A percentile compares a stretch with the other conserved stretches of the same genome.
Evolutionary conservation across 2,888 invertebrate genomes (phyloP).

Genomic region (Calameuta idolon): DNA sequence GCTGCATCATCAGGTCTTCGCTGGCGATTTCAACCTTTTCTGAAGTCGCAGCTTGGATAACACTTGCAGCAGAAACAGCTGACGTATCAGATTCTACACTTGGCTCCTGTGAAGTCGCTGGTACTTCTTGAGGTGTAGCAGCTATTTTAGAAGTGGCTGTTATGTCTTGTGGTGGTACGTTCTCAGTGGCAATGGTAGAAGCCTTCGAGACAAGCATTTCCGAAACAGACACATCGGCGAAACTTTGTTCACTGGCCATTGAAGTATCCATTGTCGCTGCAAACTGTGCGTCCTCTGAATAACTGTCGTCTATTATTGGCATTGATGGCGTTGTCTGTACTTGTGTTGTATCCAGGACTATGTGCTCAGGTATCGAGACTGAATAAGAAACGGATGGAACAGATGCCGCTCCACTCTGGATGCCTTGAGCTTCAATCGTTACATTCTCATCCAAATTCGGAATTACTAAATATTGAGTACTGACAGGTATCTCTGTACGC

Average conservation of each 20-base stretch:
- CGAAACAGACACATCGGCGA: conserved; percentile 46
- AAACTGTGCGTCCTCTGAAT: conserved; percentile 46
- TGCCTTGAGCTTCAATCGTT: conserved; percentile 36
- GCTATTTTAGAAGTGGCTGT: conserved; percentile 34
- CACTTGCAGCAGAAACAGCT: background rate
- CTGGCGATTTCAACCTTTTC: conserved; percentile 32
- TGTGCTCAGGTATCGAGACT: conserved; percentile 54
- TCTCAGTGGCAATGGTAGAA: conserved; percentile 26
- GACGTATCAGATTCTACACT: conserved; percentile 12
- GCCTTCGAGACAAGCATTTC: conserved; percentile 52
- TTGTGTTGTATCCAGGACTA: conserved; percentile 44
- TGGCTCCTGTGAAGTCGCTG: conserved; percentile 29
- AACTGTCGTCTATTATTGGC: conserved; percentile 63
- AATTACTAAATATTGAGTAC: conserved; percentile 51
- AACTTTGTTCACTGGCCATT: conserved; percentile 39
- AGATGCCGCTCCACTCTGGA: conserved; percentile 35
- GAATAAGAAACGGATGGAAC: conserved; percentile 49
- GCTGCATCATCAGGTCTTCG: conserved; percentile 31
- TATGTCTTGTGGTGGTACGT: conserved; percentile 26
- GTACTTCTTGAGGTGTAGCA: conserved; percentile 25
- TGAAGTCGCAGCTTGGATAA: conserved; percentile 23
- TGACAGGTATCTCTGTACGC: conserved; percentile 42
- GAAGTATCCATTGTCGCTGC: conserved; percentile 28
- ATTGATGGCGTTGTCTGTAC: conserved; percentile 61
- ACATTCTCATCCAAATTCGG: conserved; percentile 48